Evolutionary conservation across 2,113 vertebrate genomes (phyloP).

Genomic region (Fulmarus glacialis): DNA sequence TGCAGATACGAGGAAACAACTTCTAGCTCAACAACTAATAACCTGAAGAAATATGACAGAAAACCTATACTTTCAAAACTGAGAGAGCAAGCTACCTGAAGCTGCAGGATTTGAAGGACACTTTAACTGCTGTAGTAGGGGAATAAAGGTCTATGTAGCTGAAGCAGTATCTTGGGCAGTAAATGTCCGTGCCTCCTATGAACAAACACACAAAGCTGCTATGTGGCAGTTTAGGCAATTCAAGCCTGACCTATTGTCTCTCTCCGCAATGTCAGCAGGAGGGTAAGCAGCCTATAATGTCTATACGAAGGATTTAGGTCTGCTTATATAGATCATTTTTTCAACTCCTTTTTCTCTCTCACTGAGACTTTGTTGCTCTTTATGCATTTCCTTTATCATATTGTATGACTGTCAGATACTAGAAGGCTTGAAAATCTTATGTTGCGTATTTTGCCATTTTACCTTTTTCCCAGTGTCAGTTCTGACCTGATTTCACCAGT

Average conservation of each 20-base stretch:
- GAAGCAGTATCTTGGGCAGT: background rate
- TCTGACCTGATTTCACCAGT: background rate
- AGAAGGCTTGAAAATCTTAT: background rate
- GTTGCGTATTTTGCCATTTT: constrained; percentile 11
- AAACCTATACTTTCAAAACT: background rate
- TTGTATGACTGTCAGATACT: background rate
- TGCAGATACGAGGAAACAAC: background rate
- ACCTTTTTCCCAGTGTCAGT: background rate
- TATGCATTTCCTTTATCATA: constrained; percentile 15
- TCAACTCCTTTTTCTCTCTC: constrained; percentile 17
- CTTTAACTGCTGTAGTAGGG: background rate
- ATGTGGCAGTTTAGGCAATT: constrained; percentile 31
- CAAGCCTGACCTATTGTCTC: constrained; percentile 44
- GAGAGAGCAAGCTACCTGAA: background rate
- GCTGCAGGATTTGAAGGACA: background rate
- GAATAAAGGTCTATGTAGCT: background rate
- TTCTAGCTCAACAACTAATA: background rate
- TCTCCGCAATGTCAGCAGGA: constrained; percentile 23
- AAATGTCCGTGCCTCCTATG: background rate
- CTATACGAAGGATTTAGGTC: constrained; percentile 8
- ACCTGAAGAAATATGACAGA: background rate
- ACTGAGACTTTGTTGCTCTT: constrained; percentile 41
- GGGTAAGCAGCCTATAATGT: constrained; percentile 26
- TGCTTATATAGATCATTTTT: constrained; percentile 24
- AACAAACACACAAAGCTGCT: constrained; percentile 44